Evolutionary conservation across 1,140 invertebrate genomes (phyloP), one percentile per base, ranked within the genome.

Genomic region (Polypedilum pembai): DNA sequence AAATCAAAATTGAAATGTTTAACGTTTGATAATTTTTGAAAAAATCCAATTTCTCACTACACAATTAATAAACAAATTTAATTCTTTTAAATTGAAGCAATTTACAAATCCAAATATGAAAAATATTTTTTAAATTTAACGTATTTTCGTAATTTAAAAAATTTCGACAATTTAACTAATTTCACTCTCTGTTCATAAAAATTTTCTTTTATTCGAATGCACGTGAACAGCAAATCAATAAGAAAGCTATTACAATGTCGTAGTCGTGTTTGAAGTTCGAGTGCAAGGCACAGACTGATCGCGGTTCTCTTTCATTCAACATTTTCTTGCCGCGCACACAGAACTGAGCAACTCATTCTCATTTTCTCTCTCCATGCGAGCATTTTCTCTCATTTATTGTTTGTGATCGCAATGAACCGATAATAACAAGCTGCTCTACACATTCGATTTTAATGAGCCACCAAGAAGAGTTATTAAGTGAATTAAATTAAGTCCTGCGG

Each of bases 401-500:
- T 56, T 33, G 24, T 33, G 24, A 33, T 33, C 24, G 24, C 45
- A 56, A 56, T 15, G 1, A 3, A 56, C 45, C 8, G 45, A n/a
- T n/a, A 56, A n/a, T 56, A 56, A 56, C n/a, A n/a, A n/a, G n/a
- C n/a, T 56, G 45, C 45, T n/a, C 45, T 56, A 4, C 45, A 56
- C 45, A 56, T n/a, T 56, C 45, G 45, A 56, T 56, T 56, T 56
- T 56, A 56, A 56, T 56, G 45, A 56, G 45, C 45, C 45, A 56
- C 45, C 45, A 33, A 33, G 45, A 56, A 56, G 45, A 56, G 45
- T 56, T 56, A 56, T 56, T 56, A 56, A 56, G 45, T 56, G 45
- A 56, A 56, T 56, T 56, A 56, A 56, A 56, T 56, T 56, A 56
- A 56, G 45, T 56, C 45, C 45, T 56, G 45, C 45, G 45, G 45